phyloP scores from a whole-genome alignment of 2,113 vertebrate species.

The Calidris pygmaea region DNA sequence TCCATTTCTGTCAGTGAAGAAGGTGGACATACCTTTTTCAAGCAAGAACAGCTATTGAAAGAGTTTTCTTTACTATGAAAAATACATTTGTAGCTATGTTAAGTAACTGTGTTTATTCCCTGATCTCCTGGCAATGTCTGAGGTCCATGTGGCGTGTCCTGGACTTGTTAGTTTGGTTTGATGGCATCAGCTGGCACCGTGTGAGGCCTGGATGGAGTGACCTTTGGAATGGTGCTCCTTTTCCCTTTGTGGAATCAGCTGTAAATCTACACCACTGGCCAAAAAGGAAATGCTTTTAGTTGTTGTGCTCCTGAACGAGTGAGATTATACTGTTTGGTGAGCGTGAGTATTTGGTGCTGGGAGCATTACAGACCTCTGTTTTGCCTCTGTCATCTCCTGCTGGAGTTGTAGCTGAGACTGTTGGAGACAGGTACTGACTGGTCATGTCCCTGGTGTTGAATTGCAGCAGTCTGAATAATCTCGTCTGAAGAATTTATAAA shows the following conservation, averaged over 20 bases:
- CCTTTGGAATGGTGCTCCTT: neutral
- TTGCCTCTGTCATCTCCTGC: neutral
- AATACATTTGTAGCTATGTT: neutral
- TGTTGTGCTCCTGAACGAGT: rapidly evolving
- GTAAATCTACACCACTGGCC: neutral
- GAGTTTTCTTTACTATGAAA: neutral
- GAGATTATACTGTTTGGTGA: neutral
- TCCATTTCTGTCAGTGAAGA: neutral
- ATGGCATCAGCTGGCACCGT: neutral
- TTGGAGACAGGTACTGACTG: neutral
- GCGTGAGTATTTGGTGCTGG: neutral
- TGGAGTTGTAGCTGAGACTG: neutral
- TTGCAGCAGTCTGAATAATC: neutral
- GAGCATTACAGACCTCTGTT: neutral
- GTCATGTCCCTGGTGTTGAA: neutral
- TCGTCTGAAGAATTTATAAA: neutral
- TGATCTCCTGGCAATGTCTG: neutral
- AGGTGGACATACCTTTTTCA: neutral
- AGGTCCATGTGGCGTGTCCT: neutral
- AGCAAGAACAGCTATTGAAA: neutral
- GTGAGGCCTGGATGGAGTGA: neutral
- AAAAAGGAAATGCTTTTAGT: neutral
- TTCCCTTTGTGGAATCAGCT: neutral
- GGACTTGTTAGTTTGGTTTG: neutral
- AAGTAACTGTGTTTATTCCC: neutral